Evolutionary conservation across 2,797 vertebrate genomes (phyloP), one percentile per base, ranked within the genome.

Genomic region (Rhinella marina): DNA sequence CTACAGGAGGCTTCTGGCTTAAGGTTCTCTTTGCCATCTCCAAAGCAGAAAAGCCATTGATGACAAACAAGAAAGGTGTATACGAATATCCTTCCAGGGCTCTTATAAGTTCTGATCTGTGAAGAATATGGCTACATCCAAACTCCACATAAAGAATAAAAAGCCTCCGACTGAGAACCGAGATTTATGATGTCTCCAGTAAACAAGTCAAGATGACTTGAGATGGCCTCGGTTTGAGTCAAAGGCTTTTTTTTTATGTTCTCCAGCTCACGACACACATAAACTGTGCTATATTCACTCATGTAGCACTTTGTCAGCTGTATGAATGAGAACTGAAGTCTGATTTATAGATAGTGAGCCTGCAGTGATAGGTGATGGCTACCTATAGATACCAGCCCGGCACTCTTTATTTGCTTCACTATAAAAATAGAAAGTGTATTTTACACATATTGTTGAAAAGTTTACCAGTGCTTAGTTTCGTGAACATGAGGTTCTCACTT

Each of bases 111-210:
- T 64, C 61, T 79, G 75, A 79, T 86, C 84, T 68, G n/a, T 66
- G 48, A 54, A 52, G 61, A 54, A 54, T 86, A 59, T 52, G 73
- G 50, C 76, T 66, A 27, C 75, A 66, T 79, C 59, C 73, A 66
- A 54, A 32, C 59, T 66, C 25, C 61, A 54, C 14, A 3, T 56
- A 68, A 54, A 54, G 19, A n/a, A 86, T 79, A 41, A 78, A 62
- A 85, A 86, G 57, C 50, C 21, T 78, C 84, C 73, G n/a, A 68
- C 61, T 16, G 84, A 27, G 84, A n/a, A 54, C 25, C 16, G 59
- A 68, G 84, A 78, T 86, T 64, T 41, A 84, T 62, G 72, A 79
- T 78, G 70, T 86, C 75, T 79, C 48, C 25, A 68, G 59, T 79
- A 86, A 85, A 54, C 41, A 85, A 78, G n/a, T 54, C 62, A 64